These are phyloP conservation scores for Lithophane ornitopus DNA, from an alignment of 2,888 invertebrate genomes.

Conservation along the genomic window DNA sequence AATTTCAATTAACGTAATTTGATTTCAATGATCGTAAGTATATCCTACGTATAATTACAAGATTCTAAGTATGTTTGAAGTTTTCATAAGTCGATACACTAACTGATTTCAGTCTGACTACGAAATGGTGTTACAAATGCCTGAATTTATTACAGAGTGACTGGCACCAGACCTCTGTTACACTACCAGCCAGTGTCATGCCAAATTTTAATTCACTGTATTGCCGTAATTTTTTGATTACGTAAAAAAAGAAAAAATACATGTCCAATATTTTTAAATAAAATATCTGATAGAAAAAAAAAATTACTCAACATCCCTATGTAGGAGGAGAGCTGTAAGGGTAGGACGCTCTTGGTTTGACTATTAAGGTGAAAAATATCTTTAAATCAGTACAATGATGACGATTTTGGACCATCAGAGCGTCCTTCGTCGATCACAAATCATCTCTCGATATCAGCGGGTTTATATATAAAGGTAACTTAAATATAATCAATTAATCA, in stretches of 20 bases:
- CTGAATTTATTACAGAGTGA: neutral
- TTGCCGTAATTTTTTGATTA: no score
- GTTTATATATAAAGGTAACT: neutral
- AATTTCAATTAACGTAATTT: neutral
- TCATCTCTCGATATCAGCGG: neutral
- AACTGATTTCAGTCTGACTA: neutral
- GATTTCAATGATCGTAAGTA: neutral
- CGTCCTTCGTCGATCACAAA: neutral
- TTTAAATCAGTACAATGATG: neutral
- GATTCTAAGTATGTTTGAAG: neutral
- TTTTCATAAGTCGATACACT: neutral
- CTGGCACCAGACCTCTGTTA: no score
- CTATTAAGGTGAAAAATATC: neutral
- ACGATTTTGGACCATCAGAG: neutral
- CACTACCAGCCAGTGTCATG: no score
- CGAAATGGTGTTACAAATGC: neutral
- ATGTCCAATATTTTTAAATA: no score
- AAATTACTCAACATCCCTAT: no score
- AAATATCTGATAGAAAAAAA: no score
- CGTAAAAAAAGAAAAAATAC: no score
- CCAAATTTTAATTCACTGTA: no score
- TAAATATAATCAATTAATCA: neutral
- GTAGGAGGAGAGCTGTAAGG: no score
- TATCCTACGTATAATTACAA: neutral
- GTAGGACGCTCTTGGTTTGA: neutral